Conservation (phyloP, 2,113 vertebrate genomes). For the Catharus minimus region DNA sequence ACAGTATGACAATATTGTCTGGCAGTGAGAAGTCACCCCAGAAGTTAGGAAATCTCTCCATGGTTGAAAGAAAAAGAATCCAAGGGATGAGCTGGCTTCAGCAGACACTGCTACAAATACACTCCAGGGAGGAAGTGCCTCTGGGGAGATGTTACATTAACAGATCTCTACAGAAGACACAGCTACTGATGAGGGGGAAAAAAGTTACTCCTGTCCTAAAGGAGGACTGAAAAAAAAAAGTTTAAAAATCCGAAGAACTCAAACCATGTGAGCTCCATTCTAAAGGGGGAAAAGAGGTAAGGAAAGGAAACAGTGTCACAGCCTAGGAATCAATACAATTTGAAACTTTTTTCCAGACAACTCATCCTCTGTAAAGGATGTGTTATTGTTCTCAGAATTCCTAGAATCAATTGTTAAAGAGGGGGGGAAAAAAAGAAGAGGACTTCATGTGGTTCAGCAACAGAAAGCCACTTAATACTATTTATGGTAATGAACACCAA, state of each 20-base stretch:
- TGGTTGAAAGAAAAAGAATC: neutral
- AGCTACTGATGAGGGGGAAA: neutral
- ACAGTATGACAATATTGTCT: neutral
- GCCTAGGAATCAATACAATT: neutral
- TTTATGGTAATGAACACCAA: conserved; percentile 1
- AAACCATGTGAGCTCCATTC: neutral
- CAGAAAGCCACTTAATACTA: conserved; percentile 23
- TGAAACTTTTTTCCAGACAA: neutral
- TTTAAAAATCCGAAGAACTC: neutral
- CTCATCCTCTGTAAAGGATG: neutral
- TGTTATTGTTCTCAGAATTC: conserved; percentile 2
- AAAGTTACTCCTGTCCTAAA: neutral
- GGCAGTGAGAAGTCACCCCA: neutral
- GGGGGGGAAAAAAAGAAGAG: neutral
- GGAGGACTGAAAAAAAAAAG: neutral
- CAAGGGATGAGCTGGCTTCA: neutral
- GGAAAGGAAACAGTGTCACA: neutral
- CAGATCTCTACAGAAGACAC: neutral
- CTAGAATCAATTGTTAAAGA: neutral
- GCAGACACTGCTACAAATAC: neutral
- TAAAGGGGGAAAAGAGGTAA: neutral
- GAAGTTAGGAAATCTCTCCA: neutral
- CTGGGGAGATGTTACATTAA: neutral
- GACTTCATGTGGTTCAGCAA: neutral
- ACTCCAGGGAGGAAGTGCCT: neutral